Evolutionary conservation across 2,888 invertebrate genomes (phyloP).

Genomic region (Adelognathus sp.): DNA sequence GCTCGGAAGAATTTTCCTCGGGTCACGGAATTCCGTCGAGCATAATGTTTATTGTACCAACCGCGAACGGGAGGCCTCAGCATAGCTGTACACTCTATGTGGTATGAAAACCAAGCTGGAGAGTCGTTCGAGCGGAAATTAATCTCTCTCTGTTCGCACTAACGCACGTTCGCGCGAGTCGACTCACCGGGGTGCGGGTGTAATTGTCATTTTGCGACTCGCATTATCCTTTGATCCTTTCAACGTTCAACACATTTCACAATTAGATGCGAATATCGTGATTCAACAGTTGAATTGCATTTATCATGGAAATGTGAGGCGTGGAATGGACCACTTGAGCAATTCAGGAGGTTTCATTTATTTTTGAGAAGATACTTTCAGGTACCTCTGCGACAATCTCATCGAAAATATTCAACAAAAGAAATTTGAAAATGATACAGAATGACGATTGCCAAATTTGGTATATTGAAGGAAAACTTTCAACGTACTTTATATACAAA

Average conservation of each 20-base stretch:
- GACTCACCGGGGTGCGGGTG: neutral
- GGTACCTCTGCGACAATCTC: no score
- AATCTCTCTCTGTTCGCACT: slow-evolving; percentile 28
- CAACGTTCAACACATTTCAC: neutral
- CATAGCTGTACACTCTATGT: neutral
- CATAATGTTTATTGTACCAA: neutral
- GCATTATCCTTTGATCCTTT: neutral
- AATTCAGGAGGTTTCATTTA: no score
- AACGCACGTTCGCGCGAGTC: neutral
- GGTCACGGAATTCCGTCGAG: slow-evolving; percentile 10
- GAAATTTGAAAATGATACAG: no score
- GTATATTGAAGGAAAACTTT: no score
- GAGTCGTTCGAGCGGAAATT: slow-evolving; percentile 27
- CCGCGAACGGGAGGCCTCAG: neutral
- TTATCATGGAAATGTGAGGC: no score
- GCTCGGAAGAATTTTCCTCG: slow-evolving; percentile 2
- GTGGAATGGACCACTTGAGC: no score
- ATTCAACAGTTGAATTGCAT: no score
- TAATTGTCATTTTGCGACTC: slow-evolving; percentile 3
- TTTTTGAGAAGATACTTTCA: no score
- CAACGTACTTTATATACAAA: no score
- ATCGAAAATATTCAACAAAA: no score
- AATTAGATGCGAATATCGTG: no score
- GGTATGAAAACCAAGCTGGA: neutral
- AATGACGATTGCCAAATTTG: no score